Evolutionary conservation across 2,113 vertebrate species (phyloP), one percentile per base, ranked within the genome.

Genomic region (Cephalopterus ornatus): DNA sequence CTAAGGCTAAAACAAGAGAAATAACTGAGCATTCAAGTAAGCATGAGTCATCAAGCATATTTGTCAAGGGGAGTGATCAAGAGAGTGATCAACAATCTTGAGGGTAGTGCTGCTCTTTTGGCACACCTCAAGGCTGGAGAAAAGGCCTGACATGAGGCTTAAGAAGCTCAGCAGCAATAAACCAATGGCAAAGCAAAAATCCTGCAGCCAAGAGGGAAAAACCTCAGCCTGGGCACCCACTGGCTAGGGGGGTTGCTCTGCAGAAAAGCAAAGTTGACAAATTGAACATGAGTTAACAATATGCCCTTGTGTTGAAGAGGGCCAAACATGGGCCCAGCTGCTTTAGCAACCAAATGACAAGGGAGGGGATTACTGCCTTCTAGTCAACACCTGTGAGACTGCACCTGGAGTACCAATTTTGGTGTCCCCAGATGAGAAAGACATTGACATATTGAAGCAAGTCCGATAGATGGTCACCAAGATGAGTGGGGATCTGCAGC

Each of bases 211-310:
- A 19, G 37, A 78, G 30, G 70, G 18, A 61, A 68, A 50, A 93
- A 15, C 20, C 26, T 28, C 41, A 44, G 26, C 6, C 30, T 44
- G 24, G 6, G 14, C 6, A 47, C 12, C 7, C 1, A 0, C 17
- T 27, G 14, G 23, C 9, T 42, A 11, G 22, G 27, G 6, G 65
- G n/a, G 12, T 7, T 7, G 17, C 23, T 65, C 73, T 78, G 32
- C 23, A 56, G 37, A 44, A 83, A 83, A 71, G 6, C 5, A 1
- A 76, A 68, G 49, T 27, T 81, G 53, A 26, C 22, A 41, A 27
- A 22, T 6, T 62, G 16, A 86, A 78, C 0, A 0, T 7, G 23
- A 65, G 12, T 52, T 42, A 71, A 8, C 15, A n/a, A 46, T 6
- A 52, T 33, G 8, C 3, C 13, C 28, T 46, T 35, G 24, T 30